Base-by-base conservation (phyloP, 2,888 invertebrate species). In the Pheosia tremula region DNA sequence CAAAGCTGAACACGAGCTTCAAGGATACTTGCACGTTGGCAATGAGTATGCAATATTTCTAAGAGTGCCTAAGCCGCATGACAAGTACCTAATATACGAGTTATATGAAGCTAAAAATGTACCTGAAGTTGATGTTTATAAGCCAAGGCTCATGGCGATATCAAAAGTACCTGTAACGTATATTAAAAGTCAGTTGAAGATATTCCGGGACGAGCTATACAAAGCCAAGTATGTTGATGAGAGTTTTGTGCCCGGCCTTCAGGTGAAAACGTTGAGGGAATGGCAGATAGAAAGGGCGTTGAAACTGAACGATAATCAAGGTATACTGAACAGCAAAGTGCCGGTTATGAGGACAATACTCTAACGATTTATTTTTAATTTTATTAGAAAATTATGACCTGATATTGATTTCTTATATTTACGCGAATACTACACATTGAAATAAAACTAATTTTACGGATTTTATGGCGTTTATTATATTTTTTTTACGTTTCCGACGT, bases 231-330 rank as follows among this genome's bases (percentile, higher is more conserved):
- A 90, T 69, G 72, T 83, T 0, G 81, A 90, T 61, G 72, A 80
- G 4, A 83, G 85, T 57, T 69, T 82, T 1, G 78, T 93, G 0
- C 93, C 93, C 0, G 93, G 93, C 2, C 89, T 87, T 3, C 78
- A 81, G 67, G 85, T 91, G n/a, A 82, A 80, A 61, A 90, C 88
- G 0, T 59, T 92, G 49, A 82, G 89, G 54, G 93, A 93, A 71
- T 92, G 93, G 93, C 93, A 92, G 70, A 87, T 93, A 67, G 81
- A 84, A 4, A 81, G 75, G 57, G 87, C 87, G 0, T 68, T 91
- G 55, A 72, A 67, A 49, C 68, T 72, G 5, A 61, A 74, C 1
- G 65, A 72, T 4, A 73, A 75, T 11, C 60, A 66, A 7, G 74
- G 72, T 10, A 61, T 75, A 52, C 65, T 87, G 4, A 57, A 69